Conservation (phyloP, 2,888 invertebrate genomes). For the Sceliomorpha sp. region DNA sequence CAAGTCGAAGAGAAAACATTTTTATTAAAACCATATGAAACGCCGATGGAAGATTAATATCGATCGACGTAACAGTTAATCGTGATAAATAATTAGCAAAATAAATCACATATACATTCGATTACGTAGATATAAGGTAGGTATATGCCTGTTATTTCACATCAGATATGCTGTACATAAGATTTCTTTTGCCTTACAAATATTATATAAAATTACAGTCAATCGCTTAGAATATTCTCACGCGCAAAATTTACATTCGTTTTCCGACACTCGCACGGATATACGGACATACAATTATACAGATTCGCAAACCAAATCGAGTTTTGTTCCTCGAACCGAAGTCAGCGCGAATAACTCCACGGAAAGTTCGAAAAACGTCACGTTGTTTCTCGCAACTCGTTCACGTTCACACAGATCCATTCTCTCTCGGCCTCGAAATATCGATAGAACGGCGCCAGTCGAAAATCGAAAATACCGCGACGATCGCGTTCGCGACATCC, state of each 20-base stretch:
- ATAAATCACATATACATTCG: slow-evolving; percentile 58
- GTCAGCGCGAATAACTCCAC: slow-evolving; percentile 26
- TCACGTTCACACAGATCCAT: slow-evolving; percentile 50
- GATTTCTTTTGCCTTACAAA: slow-evolving; percentile 78
- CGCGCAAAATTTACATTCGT: slow-evolving; percentile 56
- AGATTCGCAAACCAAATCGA: slow-evolving; percentile 61
- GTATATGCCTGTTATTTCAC: slow-evolving; percentile 77
- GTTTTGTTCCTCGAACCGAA: slow-evolving; percentile 45
- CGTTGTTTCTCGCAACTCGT: slow-evolving; percentile 23
- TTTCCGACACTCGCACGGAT: slow-evolving; percentile 57
- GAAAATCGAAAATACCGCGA: slow-evolving; percentile 15
- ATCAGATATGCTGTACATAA: slow-evolving; percentile 78
- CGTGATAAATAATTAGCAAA: slow-evolving; percentile 58
- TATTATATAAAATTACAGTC: slow-evolving; percentile 80
- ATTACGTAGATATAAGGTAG: slow-evolving; percentile 71
- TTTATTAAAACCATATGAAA: slow-evolving; percentile 56
- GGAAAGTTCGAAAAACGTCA: slow-evolving; percentile 17
- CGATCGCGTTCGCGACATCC: slow-evolving; percentile 7
- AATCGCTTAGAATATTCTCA: slow-evolving; percentile 73
- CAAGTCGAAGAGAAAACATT: slow-evolving; percentile 53
- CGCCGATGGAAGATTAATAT: slow-evolving; percentile 54
- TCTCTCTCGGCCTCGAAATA: slow-evolving; percentile 5
- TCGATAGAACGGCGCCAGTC: slow-evolving; percentile 32
- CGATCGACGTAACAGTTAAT: slow-evolving; percentile 52
- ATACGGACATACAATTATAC: slow-evolving; percentile 58